These are phyloP conservation scores for Corythoichthys haematopterus DNA, from an alignment of 2,113 vertebrate species.

Conservation along the genomic window DNA sequence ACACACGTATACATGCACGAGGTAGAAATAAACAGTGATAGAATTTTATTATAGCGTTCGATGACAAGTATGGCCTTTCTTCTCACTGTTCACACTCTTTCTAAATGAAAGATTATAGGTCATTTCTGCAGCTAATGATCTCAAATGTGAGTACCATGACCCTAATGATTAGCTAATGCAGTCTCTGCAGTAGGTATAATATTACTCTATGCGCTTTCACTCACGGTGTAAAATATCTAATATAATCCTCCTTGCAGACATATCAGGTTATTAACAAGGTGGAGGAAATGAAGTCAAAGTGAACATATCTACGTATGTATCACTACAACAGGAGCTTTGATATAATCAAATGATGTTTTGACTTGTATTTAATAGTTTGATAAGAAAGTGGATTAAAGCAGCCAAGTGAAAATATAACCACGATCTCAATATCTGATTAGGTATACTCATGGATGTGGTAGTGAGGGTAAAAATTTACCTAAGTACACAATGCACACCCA, in stretches of 20 bases:
- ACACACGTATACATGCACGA: not conserved
- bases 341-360: not conserved
- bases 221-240: slow-evolving; percentile 41
- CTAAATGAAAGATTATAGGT: slow-evolving; percentile 20
- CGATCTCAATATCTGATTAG: not conserved
- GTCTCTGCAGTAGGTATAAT: slow-evolving; percentile 37
- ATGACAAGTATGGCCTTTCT: slow-evolving; percentile 3
- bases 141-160: slow-evolving; percentile 43
- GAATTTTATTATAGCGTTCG: not conserved
- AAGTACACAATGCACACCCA: no score
- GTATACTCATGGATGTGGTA: no score
- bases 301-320: not conserved
- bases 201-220: slow-evolving; percentile 35
- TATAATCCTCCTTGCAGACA: slow-evolving; percentile 14
- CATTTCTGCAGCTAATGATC: slow-evolving; percentile 46
- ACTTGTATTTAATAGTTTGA: not conserved
- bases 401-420: not conserved
- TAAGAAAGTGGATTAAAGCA: not conserved
- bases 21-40: not conserved
- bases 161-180: slow-evolving; percentile 51
- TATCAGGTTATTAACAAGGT: slow-evolving; percentile 24
- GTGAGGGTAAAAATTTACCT: no score
- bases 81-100: slow-evolving; percentile 16
- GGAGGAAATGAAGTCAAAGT: not conserved
- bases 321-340: not conserved